These are phyloP conservation scores for Mimas tiliae DNA, from an alignment of 2,888 invertebrate genomes.

Conservation along the genomic window DNA sequence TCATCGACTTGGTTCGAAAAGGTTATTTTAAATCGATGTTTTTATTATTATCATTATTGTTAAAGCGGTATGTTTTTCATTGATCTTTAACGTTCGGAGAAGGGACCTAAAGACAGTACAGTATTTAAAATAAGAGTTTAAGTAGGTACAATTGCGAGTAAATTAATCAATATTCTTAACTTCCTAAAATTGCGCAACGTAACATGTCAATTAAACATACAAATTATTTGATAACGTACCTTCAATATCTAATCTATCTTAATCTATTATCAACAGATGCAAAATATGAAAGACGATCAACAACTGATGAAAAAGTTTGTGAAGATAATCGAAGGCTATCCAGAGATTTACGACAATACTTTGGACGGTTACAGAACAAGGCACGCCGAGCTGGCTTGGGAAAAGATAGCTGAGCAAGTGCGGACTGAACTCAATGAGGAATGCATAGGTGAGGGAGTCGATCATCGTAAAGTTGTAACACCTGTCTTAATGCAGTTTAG, in stretches of 20 bases:
- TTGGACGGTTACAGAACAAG: slow-evolving; percentile 68
- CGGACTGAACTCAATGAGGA: slow-evolving; percentile 49
- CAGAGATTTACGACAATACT: slow-evolving; percentile 75
- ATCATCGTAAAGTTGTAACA: slow-evolving; percentile 11
- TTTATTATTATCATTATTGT: too few relatives aligned
- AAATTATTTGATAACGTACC: background rate
- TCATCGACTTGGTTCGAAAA: too few relatives aligned
- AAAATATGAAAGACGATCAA: slow-evolving; percentile 70
- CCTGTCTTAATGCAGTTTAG: background rate
- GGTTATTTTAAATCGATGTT: too few relatives aligned
- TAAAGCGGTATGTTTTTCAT: too few relatives aligned
- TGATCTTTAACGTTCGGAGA: too few relatives aligned
- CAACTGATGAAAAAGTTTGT: slow-evolving; percentile 75
- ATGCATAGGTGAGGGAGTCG: slow-evolving; percentile 46
- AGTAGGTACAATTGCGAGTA: too few relatives aligned
- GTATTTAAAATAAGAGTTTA: too few relatives aligned
- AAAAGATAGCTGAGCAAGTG: slow-evolving; percentile 42
- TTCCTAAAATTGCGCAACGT: too few relatives aligned
- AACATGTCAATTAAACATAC: too few relatives aligned
- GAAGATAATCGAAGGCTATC: slow-evolving; percentile 73
- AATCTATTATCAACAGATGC: slow-evolving; percentile 26
- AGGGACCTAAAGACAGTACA: too few relatives aligned
- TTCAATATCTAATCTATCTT: background rate
- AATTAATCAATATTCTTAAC: too few relatives aligned
- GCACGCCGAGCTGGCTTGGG: slow-evolving; percentile 47